A percentile compares a stretch with the other conserved stretches of the same genome.
phyloP scores from a whole-genome alignment of 2,888 invertebrate genomes.

The Colletes collaris region DNA sequence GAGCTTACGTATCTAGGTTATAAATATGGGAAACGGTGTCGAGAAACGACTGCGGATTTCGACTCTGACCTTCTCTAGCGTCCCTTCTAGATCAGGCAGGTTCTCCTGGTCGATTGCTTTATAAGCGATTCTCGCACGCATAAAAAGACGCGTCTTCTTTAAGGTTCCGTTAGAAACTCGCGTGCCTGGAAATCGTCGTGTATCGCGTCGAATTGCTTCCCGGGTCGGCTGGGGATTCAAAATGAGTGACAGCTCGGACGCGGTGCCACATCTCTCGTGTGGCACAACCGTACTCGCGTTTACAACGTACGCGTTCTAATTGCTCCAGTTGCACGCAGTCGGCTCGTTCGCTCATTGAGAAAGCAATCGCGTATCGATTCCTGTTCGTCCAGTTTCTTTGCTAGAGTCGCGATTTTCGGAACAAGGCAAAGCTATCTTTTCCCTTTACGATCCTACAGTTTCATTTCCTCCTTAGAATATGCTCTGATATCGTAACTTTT shows the following conservation, averaged over 20 bases:
- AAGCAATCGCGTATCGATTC: no score
- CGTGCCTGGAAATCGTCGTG: conserved; percentile 52
- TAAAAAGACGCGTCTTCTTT: conserved; percentile 6
- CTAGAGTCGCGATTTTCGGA: no score
- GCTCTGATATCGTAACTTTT: no score
- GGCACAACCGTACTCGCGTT: neutral
- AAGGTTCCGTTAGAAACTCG: conserved; percentile 62
- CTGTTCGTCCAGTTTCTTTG: no score
- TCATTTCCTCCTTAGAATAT: no score
- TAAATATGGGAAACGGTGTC: neutral
- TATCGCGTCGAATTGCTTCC: conserved; percentile 34
- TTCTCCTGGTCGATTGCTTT: neutral
- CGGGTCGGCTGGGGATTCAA: conserved; percentile 13
- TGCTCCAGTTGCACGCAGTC: neutral
- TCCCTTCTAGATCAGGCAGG: neutral
- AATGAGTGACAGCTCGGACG: conserved; percentile 24
- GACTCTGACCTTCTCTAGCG: neutral
- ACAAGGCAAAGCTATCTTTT: no score
- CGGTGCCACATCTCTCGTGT: neutral
- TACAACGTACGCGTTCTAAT: neutral
- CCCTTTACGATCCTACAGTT: no score
- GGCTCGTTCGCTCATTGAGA: neutral
- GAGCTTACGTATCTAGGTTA: conserved; percentile 8
- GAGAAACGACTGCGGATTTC: conserved; percentile 43
- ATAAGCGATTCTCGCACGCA: conserved; percentile 11